Evolutionary conservation across 2,797 vertebrate genomes (phyloP).

Genomic region (Rhinoraja longicauda): DNA sequence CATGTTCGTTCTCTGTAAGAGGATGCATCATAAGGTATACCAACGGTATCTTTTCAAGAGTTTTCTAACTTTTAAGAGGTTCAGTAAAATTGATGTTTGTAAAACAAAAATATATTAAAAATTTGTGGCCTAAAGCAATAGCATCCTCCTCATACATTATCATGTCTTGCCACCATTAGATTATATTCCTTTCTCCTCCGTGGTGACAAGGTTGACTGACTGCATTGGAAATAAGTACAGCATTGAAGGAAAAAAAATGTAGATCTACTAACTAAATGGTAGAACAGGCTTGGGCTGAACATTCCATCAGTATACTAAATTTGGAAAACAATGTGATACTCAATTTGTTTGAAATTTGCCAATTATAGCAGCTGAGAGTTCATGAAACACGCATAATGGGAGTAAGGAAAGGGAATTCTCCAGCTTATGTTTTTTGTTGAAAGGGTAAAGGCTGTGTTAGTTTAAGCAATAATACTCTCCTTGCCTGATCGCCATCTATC

Average conservation of each 20-base stretch:
- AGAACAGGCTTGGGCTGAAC: not conserved
- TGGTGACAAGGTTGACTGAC: not conserved
- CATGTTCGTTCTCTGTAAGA: no score
- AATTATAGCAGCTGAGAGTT: not conserved
- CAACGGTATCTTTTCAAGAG: not conserved
- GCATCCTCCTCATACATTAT: not conserved
- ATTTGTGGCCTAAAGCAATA: not conserved
- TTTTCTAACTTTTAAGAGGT: not conserved
- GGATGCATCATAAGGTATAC: not conserved
- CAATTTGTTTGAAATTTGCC: not conserved
- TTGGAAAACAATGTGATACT: not conserved
- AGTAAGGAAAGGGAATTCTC: no score
- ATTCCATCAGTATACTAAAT: not conserved
- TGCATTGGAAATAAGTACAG: not conserved
- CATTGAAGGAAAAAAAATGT: not conserved
- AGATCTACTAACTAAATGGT: not conserved
- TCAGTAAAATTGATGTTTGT: not conserved
- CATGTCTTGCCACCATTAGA: not conserved
- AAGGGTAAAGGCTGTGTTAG: no score
- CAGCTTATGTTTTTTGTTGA: no score
- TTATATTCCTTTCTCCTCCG: not conserved
- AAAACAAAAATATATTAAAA: not conserved
- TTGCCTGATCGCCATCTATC: no score
- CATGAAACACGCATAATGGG: not conserved
- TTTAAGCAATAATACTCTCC: no score